Evolutionary conservation across 2,113 vertebrate genomes (phyloP), one percentile per base, ranked within the genome.

Genomic region (Ameiurus melas): DNA sequence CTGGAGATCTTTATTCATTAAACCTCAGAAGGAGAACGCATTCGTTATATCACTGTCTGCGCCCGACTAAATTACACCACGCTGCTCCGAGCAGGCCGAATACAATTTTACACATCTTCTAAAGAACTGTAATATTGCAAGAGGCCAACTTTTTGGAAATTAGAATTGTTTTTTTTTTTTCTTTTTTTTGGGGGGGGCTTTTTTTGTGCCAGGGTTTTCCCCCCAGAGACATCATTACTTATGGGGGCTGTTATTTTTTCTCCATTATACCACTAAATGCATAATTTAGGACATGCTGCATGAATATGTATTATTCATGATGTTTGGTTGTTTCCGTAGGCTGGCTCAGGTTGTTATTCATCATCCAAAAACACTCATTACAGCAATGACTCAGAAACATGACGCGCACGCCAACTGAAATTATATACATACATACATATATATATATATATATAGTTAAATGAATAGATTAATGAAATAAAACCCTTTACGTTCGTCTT

Each of bases 1-100:
- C 75, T 0, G 75, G 51, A 66, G 83, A 87, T 90, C 86, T 90
- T 82, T 87, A 90, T 88, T 85, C 86, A 90, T 88, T 85, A 90
- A 55, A 58, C 33, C 64, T 71, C 43, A 85, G 39, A 73, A 78
- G 70, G 47, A n/a, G 85, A 58, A 64, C 30, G 47, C 39, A 43
- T 39, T 73, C 43, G 70, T 85, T 20, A 87, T 85, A 33, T 62
- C 9, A 64, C 17, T 79, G 83, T 82, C 77, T 82, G 79, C 19
- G 19, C 80, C 55, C 55, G 53, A 68, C 80, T 78, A 30, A 83
- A 82, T 83, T 87, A 83, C 47, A 47, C 68, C 39, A 36, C n/a
- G 64, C 81, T 51, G 53, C 85, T 86, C 43, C 57, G 39, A 79
- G 88, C 51, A 75, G 64, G 39, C 25, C 25, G 25, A 33, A 9